Conservation (phyloP, 2,113 vertebrate species). For the Craseonycteris thonglongyai region DNA sequence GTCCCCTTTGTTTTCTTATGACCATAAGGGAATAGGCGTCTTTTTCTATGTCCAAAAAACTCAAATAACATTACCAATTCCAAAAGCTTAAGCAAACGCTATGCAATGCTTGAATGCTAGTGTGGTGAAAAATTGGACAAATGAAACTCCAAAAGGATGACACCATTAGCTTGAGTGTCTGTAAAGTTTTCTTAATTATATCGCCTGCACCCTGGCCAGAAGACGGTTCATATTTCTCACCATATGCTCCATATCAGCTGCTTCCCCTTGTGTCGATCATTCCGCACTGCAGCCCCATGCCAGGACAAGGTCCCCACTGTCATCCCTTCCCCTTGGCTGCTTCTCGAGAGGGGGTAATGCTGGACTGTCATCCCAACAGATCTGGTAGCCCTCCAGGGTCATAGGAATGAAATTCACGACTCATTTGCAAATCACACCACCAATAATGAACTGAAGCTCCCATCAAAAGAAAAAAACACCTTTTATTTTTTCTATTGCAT, state of each 20-base stretch:
- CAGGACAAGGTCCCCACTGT: neutral
- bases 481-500: constrained; percentile 93
- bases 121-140: neutral
- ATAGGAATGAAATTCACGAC: neutral
- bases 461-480: constrained; percentile 83
- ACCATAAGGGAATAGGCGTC: neutral
- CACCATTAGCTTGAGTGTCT: neutral
- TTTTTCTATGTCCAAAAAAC: neutral
- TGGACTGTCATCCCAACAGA: constrained; percentile 42
- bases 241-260: neutral
- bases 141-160: neutral
- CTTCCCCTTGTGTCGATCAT: neutral
- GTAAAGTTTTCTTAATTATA: neutral
- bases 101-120: neutral
- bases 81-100: neutral
- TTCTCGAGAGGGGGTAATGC: constrained; percentile 3
- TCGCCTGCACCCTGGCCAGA: neutral
- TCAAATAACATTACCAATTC: neutral
- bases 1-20: neutral
- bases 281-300: neutral
- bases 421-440: constrained; percentile 26
- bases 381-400: constrained; percentile 2
- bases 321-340: neutral
- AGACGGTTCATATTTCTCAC: neutral
- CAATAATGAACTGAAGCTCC: constrained; percentile 48